These are phyloP conservation scores for Drosophila nr. perissopoda DNA, from an alignment of 2,888 invertebrate genomes.

Conservation along the genomic window DNA sequence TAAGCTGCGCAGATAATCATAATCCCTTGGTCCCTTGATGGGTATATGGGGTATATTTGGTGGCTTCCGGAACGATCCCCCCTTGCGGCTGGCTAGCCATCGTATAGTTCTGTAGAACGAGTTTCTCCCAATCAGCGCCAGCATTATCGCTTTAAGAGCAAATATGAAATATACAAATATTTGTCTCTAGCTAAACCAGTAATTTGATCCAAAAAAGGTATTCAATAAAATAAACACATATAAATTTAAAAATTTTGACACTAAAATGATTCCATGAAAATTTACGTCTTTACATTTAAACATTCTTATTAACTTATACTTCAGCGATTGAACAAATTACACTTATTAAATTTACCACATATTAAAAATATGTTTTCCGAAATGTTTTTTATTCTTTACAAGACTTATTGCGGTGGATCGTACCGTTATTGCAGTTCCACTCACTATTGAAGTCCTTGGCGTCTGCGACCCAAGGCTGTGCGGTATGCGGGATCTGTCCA, in stretches of 20 bases:
- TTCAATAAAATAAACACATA: background rate
- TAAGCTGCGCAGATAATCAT: constrained; percentile 45
- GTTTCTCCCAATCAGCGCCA: constrained; percentile 3
- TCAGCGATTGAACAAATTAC: background rate
- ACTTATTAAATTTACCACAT: background rate
- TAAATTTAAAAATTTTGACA: background rate
- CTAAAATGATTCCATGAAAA: background rate
- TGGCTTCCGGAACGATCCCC: constrained; percentile 18
- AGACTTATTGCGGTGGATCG: constrained; percentile 27
- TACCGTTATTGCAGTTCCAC: constrained; percentile 33
- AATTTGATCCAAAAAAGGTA: background rate
- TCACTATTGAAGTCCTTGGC: constrained; percentile 41
- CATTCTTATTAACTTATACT: background rate
- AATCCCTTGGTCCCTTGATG: constrained; percentile 53
- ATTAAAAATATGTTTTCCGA: background rate
- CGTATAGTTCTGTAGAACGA: constrained; percentile 11
- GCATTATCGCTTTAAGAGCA: background rate
- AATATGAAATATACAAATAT: background rate
- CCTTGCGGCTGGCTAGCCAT: constrained; percentile 21
- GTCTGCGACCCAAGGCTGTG: constrained; percentile 33
- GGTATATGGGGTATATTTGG: constrained; percentile 37
- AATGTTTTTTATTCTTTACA: background rate
- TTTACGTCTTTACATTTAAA: background rate
- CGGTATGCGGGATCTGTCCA: constrained; percentile 32
- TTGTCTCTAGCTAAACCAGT: background rate